A percentile compares a stretch with the other conserved stretches of the same genome.
These are phyloP conservation scores for Actinopyga echinites DNA, from an alignment of 53 echinoderm and acorn worm species.

Conservation along the genomic window DNA sequence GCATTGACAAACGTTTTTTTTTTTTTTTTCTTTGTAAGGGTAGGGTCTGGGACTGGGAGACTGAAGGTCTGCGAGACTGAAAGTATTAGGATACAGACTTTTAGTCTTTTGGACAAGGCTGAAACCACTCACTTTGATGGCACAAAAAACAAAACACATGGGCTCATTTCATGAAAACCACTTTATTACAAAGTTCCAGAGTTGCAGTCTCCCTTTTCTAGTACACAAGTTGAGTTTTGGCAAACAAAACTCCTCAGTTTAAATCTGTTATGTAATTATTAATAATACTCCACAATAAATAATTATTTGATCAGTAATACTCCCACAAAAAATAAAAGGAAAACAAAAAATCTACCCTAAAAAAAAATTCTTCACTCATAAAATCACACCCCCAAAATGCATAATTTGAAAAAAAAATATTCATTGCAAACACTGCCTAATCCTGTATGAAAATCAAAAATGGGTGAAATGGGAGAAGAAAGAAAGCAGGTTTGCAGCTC, in stretches of 20 bases:
- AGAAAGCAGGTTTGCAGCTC: conserved; percentile 20
- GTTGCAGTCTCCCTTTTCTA: conserved; percentile 41
- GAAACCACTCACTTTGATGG: too few relatives aligned
- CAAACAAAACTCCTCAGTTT: conserved; percentile 24
- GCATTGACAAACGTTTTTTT: too few relatives aligned
- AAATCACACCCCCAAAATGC: conserved; percentile 42
- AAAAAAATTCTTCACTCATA: conserved; percentile 27
- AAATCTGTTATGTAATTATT: not conserved
- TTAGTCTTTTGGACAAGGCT: too few relatives aligned
- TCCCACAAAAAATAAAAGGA: conserved; percentile 31
- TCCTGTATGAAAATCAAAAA: conserved; percentile 25
- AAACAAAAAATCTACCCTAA: conserved; percentile 24
- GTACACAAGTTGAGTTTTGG: conserved; percentile 34
- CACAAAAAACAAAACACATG: too few relatives aligned
- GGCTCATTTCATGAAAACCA: conserved; percentile 35
- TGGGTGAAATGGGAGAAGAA: conserved; percentile 10
- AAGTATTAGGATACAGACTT: too few relatives aligned
- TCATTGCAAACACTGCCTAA: conserved; percentile 40
- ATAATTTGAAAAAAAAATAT: conserved; percentile 13
- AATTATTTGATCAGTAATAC: conserved; percentile 39
- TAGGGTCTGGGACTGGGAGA: too few relatives aligned
- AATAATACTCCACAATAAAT: conserved; percentile 43
- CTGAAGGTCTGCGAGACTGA: too few relatives aligned
- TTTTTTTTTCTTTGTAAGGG: too few relatives aligned
- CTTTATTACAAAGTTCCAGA: conserved; percentile 45